Evolutionary conservation across 2,888 invertebrate species (phyloP).

Genomic region (Malacosoma neustria): DNA sequence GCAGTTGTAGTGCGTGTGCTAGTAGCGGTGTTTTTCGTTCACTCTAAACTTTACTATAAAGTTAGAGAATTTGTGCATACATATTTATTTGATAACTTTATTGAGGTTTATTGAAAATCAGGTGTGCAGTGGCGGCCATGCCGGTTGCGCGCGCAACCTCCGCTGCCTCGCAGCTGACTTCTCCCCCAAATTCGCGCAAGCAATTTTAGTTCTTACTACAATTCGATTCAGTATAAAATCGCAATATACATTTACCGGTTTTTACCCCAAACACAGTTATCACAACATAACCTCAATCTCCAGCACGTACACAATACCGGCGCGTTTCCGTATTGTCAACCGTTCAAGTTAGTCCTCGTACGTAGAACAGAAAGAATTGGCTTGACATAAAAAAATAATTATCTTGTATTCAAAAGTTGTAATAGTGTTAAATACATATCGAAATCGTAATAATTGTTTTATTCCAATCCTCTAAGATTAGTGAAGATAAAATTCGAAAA

Average conservation of each 20-base stretch:
- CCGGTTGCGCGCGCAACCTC: constrained; percentile 69
- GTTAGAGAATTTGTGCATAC: constrained; percentile 27
- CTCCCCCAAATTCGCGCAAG: constrained; percentile 30
- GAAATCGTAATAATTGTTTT: constrained; percentile 53
- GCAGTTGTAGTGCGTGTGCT: constrained; percentile 30
- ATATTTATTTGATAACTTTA: constrained; percentile 53
- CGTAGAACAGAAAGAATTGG: constrained; percentile 42
- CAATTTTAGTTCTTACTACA: constrained; percentile 51
- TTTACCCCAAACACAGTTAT: constrained; percentile 59
- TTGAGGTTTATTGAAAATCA: constrained; percentile 60
- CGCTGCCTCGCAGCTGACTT: constrained; percentile 37
- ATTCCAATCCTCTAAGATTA: constrained; percentile 35
- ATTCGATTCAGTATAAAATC: constrained; percentile 41
- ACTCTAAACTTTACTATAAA: constrained; percentile 18
- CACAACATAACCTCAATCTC: constrained; percentile 72
- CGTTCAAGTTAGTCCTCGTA: constrained; percentile 20
- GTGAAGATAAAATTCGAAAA: constrained; percentile 5
- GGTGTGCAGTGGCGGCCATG: constrained; percentile 68
- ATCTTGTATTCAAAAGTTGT: constrained; percentile 33
- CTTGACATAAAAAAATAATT: constrained; percentile 33
- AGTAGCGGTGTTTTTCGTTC: constrained; percentile 25
- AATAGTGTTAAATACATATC: constrained; percentile 50
- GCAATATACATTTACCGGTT: constrained; percentile 39
- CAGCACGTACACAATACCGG: constrained; percentile 53
- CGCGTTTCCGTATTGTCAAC: constrained; percentile 33